Conservation (phyloP, 2,113 vertebrate species). For the Speoplatyrhinus poulsoni region DNA sequence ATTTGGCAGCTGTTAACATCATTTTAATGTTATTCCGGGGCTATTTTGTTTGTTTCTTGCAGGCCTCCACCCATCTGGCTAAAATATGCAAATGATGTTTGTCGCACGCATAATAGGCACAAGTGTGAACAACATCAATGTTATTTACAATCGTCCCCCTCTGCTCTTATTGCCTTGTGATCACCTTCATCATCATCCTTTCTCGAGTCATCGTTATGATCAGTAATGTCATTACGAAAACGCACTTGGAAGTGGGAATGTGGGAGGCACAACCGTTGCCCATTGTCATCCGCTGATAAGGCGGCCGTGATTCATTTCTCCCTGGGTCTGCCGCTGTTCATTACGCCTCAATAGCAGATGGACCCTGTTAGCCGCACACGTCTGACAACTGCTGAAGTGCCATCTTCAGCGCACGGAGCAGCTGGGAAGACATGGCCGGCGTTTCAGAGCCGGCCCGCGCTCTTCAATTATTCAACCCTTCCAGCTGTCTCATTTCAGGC, state of each 20-base stretch:
- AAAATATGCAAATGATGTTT: slow-evolving; percentile 51
- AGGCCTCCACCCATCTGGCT: slow-evolving; percentile 40
- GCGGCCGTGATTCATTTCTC: slow-evolving; percentile 66
- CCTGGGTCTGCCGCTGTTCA: slow-evolving; percentile 56
- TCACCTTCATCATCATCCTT: slow-evolving; percentile 40
- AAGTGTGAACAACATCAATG: slow-evolving; percentile 35
- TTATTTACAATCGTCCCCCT: slow-evolving; percentile 44
- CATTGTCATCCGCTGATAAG: slow-evolving; percentile 60
- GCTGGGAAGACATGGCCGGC: slow-evolving; percentile 67
- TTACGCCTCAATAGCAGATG: slow-evolving; percentile 72
- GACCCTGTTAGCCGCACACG: slow-evolving; percentile 69
- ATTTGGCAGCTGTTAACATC: slow-evolving; percentile 69
- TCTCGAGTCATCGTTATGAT: slow-evolving; percentile 68
- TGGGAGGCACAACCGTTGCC: slow-evolving; percentile 53
- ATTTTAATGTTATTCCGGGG: slow-evolving; percentile 40
- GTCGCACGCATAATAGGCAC: slow-evolving; percentile 54
- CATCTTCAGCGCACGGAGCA: slow-evolving; percentile 63
- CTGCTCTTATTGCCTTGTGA: slow-evolving; percentile 39
- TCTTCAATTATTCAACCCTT: slow-evolving; percentile 76
- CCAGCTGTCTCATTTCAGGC: slow-evolving; percentile 71
- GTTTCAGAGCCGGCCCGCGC: slow-evolving; percentile 59
- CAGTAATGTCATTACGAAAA: slow-evolving; percentile 66
- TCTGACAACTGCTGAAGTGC: slow-evolving; percentile 70
- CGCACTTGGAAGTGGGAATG: slow-evolving; percentile 35
- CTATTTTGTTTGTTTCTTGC: slow-evolving; percentile 29